Evolutionary conservation across 1,140 invertebrate genomes (phyloP).

Genomic region (Oscheius sp.): DNA sequence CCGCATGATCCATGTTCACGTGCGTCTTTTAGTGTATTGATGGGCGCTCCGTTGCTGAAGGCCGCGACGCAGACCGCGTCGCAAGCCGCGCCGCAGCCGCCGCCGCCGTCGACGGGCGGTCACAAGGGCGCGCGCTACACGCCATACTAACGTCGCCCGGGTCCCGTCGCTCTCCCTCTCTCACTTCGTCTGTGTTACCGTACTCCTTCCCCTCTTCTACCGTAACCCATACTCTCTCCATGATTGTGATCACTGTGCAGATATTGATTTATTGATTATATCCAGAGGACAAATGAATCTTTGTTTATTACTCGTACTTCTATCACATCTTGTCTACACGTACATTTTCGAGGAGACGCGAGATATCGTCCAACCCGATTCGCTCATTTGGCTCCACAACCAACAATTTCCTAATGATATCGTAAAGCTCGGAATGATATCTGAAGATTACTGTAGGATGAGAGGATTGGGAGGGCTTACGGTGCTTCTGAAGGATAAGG

Average conservation of each 20-base stretch:
- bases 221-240: no score
- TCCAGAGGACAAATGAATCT: no score
- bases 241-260: no score
- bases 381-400: not conserved
- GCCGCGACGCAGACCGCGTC: not conserved
- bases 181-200: constrained; percentile 10
- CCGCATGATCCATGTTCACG: not conserved
- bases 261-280: no score
- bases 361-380: not conserved
- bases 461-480: not conserved
- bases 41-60: constrained; percentile 7
- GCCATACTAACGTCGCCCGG: not conserved
- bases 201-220: no score
- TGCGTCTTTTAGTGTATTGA: constrained; percentile 10
- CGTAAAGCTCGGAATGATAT: not conserved
- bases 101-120: not conserved
- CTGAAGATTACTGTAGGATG: not conserved
- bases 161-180: not conserved
- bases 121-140: not conserved
- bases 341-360: no score
- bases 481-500: constrained; percentile 14
- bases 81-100: not conserved
- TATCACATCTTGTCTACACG: no score
- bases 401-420: not conserved
- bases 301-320: no score